Evolutionary conservation across 2,113 vertebrate genomes (phyloP).

Genomic region (Tor tambroides): DNA sequence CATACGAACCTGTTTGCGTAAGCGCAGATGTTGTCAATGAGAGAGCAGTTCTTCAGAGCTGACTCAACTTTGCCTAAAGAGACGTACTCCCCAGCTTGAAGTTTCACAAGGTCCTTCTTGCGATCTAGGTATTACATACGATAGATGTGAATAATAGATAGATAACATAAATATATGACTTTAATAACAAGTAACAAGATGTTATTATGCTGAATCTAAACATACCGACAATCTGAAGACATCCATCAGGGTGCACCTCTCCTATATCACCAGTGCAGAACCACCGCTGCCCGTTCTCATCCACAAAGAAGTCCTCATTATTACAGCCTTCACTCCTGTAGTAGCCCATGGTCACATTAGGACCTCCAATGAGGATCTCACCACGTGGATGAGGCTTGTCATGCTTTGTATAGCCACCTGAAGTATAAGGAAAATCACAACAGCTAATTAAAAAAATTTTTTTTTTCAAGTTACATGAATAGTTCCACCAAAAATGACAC

Average conservation of each 20-base stretch:
- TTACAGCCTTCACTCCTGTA: slow-evolving; percentile 80
- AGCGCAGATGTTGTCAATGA: slow-evolving; percentile 97
- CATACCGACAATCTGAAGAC: slow-evolving; percentile 92
- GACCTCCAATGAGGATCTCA: slow-evolving; percentile 92
- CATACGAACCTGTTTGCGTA: slow-evolving; percentile 94
- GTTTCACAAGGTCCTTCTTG: slow-evolving; percentile 97
- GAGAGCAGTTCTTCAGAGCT: slow-evolving; percentile 89
- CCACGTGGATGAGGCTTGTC: slow-evolving; percentile 94
- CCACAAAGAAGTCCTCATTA: slow-evolving; percentile 84
- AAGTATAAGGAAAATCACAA: slow-evolving; percentile 5
- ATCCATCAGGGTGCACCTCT: slow-evolving; percentile 92
- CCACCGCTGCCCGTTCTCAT: slow-evolving; percentile 91
- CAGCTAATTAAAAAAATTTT: no score
- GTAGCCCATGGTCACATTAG: slow-evolving; percentile 96
- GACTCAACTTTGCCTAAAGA: slow-evolving; percentile 97
- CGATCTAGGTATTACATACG: slow-evolving; percentile 78
- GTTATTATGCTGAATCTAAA: not conserved
- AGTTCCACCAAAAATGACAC: not conserved
- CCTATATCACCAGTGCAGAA: slow-evolving; percentile 97
- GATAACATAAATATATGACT: not conserved
- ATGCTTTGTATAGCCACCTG: slow-evolving; percentile 90
- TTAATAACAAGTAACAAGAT: not conserved
- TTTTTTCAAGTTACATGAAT: no score
- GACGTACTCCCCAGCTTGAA: slow-evolving; percentile 97
- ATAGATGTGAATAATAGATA: not conserved